Conservation (phyloP, 2,888 invertebrate genomes). For the Bombylius discolor region DNA sequence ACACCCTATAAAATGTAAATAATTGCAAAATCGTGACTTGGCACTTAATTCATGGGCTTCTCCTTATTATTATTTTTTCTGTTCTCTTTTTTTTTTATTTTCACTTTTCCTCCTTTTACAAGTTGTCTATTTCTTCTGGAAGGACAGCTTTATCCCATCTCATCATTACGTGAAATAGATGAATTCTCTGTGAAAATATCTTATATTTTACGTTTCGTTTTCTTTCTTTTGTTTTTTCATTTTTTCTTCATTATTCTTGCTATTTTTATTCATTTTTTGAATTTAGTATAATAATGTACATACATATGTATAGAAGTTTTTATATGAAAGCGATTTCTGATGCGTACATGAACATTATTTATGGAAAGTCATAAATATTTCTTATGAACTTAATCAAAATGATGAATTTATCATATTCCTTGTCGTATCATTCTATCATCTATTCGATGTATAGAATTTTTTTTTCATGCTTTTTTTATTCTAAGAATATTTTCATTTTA, state of each 20-base stretch:
- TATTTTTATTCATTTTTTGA: too few relatives aligned
- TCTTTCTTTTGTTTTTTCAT: neutral
- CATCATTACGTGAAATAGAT: slow-evolving; percentile 1
- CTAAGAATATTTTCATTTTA: too few relatives aligned
- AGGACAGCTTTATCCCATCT: slow-evolving; percentile 4
- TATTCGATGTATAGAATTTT: neutral
- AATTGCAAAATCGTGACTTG: slow-evolving; percentile 17
- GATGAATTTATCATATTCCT: slow-evolving; percentile 11
- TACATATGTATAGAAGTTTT: too few relatives aligned
- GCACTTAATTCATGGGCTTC: slow-evolving; percentile 12
- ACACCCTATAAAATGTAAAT: slow-evolving; percentile 14
- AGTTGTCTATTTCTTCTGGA: neutral
- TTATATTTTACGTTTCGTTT: neutral
- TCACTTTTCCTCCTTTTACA: neutral
- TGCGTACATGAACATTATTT: slow-evolving; percentile 11
- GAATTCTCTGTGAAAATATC: too few relatives aligned
- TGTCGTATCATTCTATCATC: neutral
- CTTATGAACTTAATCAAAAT: slow-evolving; percentile 15
- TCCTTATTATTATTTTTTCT: neutral
- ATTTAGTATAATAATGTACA: neutral
- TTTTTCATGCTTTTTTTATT: too few relatives aligned
- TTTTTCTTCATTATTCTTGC: neutral
- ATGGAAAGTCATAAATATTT: slow-evolving; percentile 14
- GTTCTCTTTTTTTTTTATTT: slow-evolving; percentile 3
- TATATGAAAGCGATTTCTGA: slow-evolving; percentile 8